A percentile compares a stretch with the other conserved stretches of the same genome.
phyloP scores from a whole-genome alignment of 2,113 vertebrate species.

The Acanthisitta chloris region DNA sequence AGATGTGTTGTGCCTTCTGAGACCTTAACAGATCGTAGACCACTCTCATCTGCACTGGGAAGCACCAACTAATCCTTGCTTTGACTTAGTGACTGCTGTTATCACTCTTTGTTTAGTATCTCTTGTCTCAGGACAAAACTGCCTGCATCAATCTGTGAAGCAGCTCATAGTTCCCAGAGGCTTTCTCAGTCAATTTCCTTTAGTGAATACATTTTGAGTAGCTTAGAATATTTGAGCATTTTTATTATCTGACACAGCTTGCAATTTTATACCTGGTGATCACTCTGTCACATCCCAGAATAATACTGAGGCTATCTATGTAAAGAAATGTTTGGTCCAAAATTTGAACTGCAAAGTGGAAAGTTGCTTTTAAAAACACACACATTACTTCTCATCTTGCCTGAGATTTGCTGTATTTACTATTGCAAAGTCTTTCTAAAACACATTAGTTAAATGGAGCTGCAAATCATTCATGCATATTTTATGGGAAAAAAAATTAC shows the following conservation, averaged over 20 bases:
- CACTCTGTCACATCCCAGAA: neutral
- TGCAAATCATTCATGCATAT: conserved; percentile 73
- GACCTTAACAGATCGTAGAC: neutral
- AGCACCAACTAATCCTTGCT: neutral
- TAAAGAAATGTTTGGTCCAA: conserved; percentile 56
- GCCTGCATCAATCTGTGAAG: neutral
- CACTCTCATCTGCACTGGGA: neutral
- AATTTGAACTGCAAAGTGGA: conserved; percentile 50
- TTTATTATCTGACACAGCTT: conserved; percentile 49
- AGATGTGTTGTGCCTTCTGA: neutral
- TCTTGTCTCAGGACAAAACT: neutral
- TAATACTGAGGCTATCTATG: conserved; percentile 29
- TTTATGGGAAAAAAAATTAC: conserved; percentile 64
- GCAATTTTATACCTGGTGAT: conserved; percentile 29
- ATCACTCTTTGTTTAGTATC: neutral
- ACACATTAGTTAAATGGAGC: conserved; percentile 73
- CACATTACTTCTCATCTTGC: conserved; percentile 46
- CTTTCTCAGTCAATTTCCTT: neutral
- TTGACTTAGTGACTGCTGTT: neutral
- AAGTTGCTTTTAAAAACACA: conserved; percentile 47
- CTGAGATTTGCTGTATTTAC: conserved; percentile 70
- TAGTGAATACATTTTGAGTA: conserved; percentile 10
- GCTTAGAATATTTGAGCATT: conserved; percentile 43
- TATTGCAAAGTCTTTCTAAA: conserved; percentile 72
- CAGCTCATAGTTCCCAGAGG: neutral